phyloP scores from a whole-genome alignment of 2,797 vertebrate species.

The Eutrigla gurnardus region DNA sequence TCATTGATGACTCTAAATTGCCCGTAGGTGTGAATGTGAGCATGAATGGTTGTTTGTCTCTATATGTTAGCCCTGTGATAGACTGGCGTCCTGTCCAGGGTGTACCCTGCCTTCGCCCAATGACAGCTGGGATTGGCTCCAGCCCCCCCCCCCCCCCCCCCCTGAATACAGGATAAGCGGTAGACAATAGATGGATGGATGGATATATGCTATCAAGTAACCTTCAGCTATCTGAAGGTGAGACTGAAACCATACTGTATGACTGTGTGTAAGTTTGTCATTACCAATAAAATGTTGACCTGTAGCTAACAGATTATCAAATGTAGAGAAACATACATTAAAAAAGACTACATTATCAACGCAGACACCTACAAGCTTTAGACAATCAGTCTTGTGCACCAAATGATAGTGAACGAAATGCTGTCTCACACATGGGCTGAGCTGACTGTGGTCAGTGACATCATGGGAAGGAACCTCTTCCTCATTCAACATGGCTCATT shows the following conservation, averaged over 20 bases:
- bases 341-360: neutral
- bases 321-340: neutral
- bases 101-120: too few species aligned
- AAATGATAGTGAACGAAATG: slow-evolving; percentile 34
- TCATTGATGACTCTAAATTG: too few species aligned
- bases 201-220: too few species aligned
- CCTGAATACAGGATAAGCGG: too few species aligned
- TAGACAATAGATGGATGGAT: too few species aligned
- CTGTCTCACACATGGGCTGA: slow-evolving; percentile 32
- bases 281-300: neutral
- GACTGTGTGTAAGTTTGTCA: neutral
- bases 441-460: slow-evolving; percentile 80
- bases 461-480: slow-evolving; percentile 85
- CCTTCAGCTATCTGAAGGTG: neutral
- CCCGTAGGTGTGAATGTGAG: too few species aligned
- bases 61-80: too few species aligned
- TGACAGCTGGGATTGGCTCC: too few species aligned
- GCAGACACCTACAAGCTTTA: neutral
- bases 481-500: slow-evolving; percentile 84
- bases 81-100: too few species aligned
- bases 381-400: neutral
- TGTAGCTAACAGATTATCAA: neutral
- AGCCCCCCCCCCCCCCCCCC: too few species aligned
- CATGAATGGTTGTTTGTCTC: too few species aligned
- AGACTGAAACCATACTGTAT: neutral